Evolutionary conservation across 2,888 invertebrate genomes (phyloP).

Genomic region (Diaphora mendica): DNA sequence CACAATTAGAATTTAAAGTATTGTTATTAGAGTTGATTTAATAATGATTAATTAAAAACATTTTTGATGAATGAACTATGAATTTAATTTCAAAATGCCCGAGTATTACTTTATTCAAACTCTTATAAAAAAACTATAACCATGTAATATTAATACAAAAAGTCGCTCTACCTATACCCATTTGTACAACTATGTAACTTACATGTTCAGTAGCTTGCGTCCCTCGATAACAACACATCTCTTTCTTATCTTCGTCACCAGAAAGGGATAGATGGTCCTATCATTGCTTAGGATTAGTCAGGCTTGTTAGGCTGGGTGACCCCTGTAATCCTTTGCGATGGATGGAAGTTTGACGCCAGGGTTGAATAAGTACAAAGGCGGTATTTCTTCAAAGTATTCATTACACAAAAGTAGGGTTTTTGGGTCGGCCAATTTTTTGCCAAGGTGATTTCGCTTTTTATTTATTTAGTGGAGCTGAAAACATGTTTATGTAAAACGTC

Average conservation of each 20-base stretch:
- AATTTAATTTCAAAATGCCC: not conserved
- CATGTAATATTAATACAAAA: not conserved
- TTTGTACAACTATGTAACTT: constrained; percentile 6
- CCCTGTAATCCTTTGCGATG: constrained; percentile 56
- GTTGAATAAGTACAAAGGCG: constrained; percentile 30
- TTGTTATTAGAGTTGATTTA: too few species aligned
- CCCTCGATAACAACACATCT: constrained; percentile 35
- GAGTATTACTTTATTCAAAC: not conserved
- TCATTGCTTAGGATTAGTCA: constrained; percentile 56
- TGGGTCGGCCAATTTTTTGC: constrained; percentile 23
- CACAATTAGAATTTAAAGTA: too few species aligned
- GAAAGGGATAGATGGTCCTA: constrained; percentile 40
- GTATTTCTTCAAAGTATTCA: constrained; percentile 29
- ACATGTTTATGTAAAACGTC: not conserved
- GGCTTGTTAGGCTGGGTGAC: constrained; percentile 42
- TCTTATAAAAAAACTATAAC: not conserved
- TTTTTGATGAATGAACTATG: too few species aligned
- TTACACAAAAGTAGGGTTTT: constrained; percentile 26
- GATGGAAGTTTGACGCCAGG: constrained; percentile 43
- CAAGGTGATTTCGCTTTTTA: constrained; percentile 9
- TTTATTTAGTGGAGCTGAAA: not conserved
- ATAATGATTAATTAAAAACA: too few species aligned
- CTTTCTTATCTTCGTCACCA: constrained; percentile 30
- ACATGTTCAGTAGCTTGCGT: constrained; percentile 25
- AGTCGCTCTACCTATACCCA: not conserved